Evolutionary conservation across 2,113 vertebrate species (phyloP).

Genomic region (Eublepharis macularius): DNA sequence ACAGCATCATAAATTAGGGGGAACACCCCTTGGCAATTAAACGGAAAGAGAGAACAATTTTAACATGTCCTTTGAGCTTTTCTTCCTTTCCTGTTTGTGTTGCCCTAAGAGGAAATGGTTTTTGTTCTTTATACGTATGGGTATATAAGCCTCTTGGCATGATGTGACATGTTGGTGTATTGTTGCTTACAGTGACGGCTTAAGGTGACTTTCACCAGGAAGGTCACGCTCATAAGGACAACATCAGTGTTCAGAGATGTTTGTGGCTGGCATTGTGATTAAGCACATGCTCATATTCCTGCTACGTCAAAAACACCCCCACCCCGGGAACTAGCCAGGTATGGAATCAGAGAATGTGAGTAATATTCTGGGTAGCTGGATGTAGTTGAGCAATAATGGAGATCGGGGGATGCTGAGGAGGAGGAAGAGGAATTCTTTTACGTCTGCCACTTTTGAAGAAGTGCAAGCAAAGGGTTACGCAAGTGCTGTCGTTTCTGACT

Average conservation of each 20-base stretch:
- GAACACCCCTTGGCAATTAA: too few species aligned
- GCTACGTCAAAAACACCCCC: neutral
- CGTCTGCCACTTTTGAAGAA: neutral
- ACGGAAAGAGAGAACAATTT: too few species aligned
- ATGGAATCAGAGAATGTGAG: neutral
- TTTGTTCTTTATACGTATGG: neutral
- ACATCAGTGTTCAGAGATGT: neutral
- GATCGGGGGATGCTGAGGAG: neutral
- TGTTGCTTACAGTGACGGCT: neutral
- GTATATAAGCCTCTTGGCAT: neutral
- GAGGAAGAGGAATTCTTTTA: neutral
- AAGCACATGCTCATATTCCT: constrained; percentile 17
- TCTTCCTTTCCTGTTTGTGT: neutral
- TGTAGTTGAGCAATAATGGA: constrained; percentile 1
- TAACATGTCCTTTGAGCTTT: neutral
- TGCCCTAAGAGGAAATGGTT: neutral
- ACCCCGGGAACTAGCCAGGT: neutral
- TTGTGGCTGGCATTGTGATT: neutral
- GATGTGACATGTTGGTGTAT: neutral
- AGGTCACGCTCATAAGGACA: neutral
- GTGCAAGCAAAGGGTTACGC: neutral
- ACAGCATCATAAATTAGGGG: too few species aligned
- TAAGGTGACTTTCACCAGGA: constrained; percentile 3
- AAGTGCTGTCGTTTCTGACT: neutral
- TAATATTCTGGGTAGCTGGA: neutral